phyloP scores from a whole-genome alignment of 2,888 invertebrate genomes.

The Lepidochrysops patricia region DNA sequence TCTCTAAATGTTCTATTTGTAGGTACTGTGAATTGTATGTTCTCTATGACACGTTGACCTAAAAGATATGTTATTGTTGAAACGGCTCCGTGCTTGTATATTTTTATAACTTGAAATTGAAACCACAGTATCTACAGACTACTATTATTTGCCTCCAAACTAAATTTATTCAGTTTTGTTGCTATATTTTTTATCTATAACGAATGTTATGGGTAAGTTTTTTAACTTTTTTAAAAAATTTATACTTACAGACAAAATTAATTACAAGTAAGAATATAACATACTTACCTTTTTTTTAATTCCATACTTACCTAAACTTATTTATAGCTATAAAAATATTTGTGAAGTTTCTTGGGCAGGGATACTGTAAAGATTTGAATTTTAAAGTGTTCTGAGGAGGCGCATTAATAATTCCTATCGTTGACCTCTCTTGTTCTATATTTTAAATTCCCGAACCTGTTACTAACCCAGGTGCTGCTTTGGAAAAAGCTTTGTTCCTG shows the following conservation, averaged over 20 bases:
- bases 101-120: conserved; percentile 2
- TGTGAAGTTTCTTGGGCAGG: not conserved
- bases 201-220: not conserved
- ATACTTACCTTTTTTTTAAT: too few relatives aligned
- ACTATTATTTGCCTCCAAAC: not conserved
- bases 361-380: not conserved
- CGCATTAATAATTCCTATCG: not conserved
- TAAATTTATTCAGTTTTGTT: not conserved
- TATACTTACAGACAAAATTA: too few relatives aligned
- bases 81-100: not conserved
- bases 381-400: not conserved
- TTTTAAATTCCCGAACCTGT: not conserved
- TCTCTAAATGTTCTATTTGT: not conserved
- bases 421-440: conserved; percentile 2
- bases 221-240: too few relatives aligned
- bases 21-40: not conserved
- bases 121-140: not conserved
- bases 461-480: not conserved
- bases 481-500: too few relatives aligned
- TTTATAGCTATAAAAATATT: not conserved
- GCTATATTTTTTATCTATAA: not conserved
- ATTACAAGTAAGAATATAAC: too few relatives aligned
- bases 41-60: not conserved
- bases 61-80: not conserved
- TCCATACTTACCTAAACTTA: not conserved